Percentiles rank a stretch among this genome's conserved stretches.
These are phyloP conservation scores for Xestia sexstrigata DNA, from an alignment of 2,888 invertebrate genomes.

Conservation along the genomic window DNA sequence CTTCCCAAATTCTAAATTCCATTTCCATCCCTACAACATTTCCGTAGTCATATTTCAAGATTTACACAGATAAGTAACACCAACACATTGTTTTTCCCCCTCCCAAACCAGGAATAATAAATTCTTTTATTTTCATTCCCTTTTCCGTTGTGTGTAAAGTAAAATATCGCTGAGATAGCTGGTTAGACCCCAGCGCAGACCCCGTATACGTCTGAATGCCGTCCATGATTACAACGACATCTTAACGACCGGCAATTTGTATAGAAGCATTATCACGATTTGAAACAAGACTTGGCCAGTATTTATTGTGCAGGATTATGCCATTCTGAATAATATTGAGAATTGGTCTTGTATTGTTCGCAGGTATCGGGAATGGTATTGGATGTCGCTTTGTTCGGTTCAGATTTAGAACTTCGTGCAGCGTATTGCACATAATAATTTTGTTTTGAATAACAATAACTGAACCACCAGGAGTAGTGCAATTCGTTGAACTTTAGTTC, in stretches of 20 bases:
- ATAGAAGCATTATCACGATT: conserved; percentile 49
- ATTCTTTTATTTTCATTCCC: conserved; percentile 25
- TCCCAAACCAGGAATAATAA: conserved; percentile 14
- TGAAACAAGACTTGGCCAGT: conserved; percentile 32
- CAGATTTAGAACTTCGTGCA: background rate
- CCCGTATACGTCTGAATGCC: conserved; percentile 27
- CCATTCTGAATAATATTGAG: conserved; percentile 38
- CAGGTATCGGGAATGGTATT: background rate
- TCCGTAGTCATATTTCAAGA: conserved; percentile 13
- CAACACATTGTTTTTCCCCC: conserved; percentile 22
- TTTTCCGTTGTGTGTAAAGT: conserved; percentile 26
- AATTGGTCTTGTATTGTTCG: conserved; percentile 39
- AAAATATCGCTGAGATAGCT: conserved; percentile 46
- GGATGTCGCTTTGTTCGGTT: conserved; percentile 9
- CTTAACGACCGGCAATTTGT: conserved; percentile 52
- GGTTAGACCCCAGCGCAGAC: conserved; percentile 16
- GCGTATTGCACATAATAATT: background rate
- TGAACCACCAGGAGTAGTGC: too few relatives aligned
- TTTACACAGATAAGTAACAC: conserved; percentile 11
- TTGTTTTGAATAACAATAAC: background rate
- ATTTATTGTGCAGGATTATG: conserved; percentile 42
- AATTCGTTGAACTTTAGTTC: background rate
- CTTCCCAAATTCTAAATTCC: background rate
- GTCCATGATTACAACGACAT: conserved; percentile 39
- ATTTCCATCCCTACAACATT: background rate